A percentile compares a stretch with the other conserved stretches of the same genome.
phyloP scores from a whole-genome alignment of 2,888 invertebrate species.

The Branchinecta sandiegonensis region DNA sequence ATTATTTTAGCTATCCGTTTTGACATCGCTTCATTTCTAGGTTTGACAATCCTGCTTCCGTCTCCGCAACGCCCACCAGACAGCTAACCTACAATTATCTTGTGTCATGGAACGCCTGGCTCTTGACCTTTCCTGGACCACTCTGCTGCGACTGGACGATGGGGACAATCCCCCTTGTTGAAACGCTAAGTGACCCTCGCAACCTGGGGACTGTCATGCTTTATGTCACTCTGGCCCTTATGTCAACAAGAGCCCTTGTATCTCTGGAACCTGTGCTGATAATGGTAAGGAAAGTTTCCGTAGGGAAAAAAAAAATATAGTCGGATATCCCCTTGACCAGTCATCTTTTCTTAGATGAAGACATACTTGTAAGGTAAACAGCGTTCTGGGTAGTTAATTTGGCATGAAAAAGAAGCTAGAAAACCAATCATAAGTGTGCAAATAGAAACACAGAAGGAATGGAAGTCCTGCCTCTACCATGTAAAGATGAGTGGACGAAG shows the following conservation, averaged over 20 bases:
- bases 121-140: slow-evolving; percentile 65
- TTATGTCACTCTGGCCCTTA: slow-evolving; percentile 39
- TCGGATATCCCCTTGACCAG: no score
- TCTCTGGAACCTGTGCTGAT: slow-evolving; percentile 36
- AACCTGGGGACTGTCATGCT: slow-evolving; percentile 62
- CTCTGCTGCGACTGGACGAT: slow-evolving; percentile 98
- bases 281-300: slow-evolving; percentile 34
- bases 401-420: no score
- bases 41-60: slow-evolving; percentile 94
- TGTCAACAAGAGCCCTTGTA: slow-evolving; percentile 33
- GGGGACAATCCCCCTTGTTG: slow-evolving; percentile 79
- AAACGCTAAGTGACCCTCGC: slow-evolving; percentile 59
- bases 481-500: no score
- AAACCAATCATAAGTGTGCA: no score
- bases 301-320: no score
- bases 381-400: no score
- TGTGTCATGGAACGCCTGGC: slow-evolving; percentile 75
- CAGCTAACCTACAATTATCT: slow-evolving; percentile 88
- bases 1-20: no score
- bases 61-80: slow-evolving; percentile 60
- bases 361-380: no score
- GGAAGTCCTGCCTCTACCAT: no score
- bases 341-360: no score
- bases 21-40: slow-evolving; percentile 34
- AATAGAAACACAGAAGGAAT: no score